Evolutionary conservation across 2,888 invertebrate genomes (phyloP).

Genomic region (Cataglyphis rosenhaueri): DNA sequence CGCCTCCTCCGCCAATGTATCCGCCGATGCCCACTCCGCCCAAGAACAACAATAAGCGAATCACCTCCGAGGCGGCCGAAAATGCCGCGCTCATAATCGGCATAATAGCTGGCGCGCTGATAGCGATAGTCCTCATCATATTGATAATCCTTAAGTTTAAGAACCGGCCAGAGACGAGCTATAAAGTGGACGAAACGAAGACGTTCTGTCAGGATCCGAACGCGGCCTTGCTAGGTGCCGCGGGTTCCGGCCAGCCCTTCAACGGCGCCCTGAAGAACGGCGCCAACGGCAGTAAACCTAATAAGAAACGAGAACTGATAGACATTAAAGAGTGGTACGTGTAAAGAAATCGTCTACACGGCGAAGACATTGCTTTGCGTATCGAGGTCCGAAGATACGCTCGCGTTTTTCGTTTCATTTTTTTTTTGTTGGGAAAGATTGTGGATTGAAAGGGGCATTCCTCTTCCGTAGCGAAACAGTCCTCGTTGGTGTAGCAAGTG

Average conservation of each 20-base stretch:
- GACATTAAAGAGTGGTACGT: constrained; percentile 99
- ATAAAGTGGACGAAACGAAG: constrained; percentile 95
- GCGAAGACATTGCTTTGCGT: constrained; percentile 27
- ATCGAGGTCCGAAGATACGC: neutral
- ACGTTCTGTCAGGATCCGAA: constrained; percentile 92
- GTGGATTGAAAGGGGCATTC: neutral
- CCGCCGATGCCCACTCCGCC: constrained; percentile 83
- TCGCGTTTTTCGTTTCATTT: constrained; percentile 1
- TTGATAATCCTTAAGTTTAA: constrained; percentile 95
- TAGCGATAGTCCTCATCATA: constrained; percentile 95
- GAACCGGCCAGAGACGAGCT: constrained; percentile 94
- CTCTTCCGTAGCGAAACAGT: neutral
- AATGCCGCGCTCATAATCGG: constrained; percentile 93
- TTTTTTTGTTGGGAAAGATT: neutral
- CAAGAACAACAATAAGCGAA: constrained; percentile 85
- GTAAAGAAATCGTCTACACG: constrained; percentile 86
- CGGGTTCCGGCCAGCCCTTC: constrained; percentile 86
- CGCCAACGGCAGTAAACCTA: constrained; percentile 85
- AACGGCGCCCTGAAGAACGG: constrained; percentile 82
- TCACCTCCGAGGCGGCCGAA: constrained; percentile 90
- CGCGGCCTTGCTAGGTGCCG: constrained; percentile 90
- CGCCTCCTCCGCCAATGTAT: constrained; percentile 82
- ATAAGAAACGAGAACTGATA: constrained; percentile 92
- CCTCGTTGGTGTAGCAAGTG: neutral
- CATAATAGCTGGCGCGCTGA: constrained; percentile 96